Evolutionary conservation across 2,113 vertebrate species (phyloP), one percentile per base, ranked within the genome.

Genomic region (Heterotis niloticus): DNA sequence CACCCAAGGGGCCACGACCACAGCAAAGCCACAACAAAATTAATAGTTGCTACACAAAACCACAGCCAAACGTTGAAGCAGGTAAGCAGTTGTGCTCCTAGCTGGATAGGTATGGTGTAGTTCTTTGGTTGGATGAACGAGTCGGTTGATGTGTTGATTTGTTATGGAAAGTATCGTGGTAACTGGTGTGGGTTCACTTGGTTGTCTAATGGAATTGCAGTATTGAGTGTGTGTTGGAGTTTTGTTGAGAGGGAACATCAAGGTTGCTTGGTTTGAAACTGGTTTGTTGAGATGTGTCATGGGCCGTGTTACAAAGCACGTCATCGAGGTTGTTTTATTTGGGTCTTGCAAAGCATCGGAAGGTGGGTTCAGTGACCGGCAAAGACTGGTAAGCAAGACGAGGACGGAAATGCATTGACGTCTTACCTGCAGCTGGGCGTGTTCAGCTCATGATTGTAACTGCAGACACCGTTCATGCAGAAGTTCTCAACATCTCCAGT

Each of bases 341-440:
- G 28, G 56, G 23, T 34, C 24, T 34, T n/a, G 18, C 9, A 54
- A 20, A 66, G 28, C 20, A 28, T 51, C 29, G 5, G 64, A 24
- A 24, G 14, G 20, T 20, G 80, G 12, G 60, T 80, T 81, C 85
- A 29, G 12, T 14, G 23, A 44, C 34, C 7, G 34, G 34, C 34
- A 4, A 7, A 44, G 7, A 44, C 34, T 57, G 60, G 64, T 23
- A 2, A 24, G 67, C 16, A 1, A 57, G 52, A 62, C 13, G n/a
- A 52, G 60, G 29, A 26, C n/a, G 3, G 56, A 29, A 10, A 13
- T n/a, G 16, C 14, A 12, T 34, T n/a, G n/a, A n/a, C 80, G 5
- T 52, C 90, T 90, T 81, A 93, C 92, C 79, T 86, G 90, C 92
- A 93, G 13, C 14, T 84, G 5, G 88, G 89, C 18, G 52, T 20